Conservation (phyloP, 2,113 vertebrate species). For the Hiodon alosoides region DNA sequence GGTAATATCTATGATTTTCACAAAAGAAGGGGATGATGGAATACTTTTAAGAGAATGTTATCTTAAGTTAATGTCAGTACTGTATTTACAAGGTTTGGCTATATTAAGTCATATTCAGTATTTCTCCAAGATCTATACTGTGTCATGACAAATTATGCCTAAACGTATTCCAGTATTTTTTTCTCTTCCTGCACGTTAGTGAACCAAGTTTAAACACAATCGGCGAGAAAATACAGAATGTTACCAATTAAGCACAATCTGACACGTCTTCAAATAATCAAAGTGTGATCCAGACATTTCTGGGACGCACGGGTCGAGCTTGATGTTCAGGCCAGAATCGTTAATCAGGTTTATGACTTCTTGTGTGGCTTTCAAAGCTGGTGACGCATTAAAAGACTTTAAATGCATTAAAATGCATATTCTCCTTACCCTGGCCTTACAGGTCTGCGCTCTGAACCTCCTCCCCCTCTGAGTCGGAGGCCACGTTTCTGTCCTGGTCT, state of each 20-base stretch:
- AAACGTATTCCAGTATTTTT: neutral
- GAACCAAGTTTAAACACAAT: neutral
- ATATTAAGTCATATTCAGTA: neutral
- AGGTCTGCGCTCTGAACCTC: slow-evolving; percentile 12
- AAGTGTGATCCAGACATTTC: slow-evolving; percentile 4
- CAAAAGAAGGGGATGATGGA: too few relatives aligned
- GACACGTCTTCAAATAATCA: neutral
- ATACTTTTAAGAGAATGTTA: too few relatives aligned
- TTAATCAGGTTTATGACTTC: neutral
- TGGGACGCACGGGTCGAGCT: neutral
- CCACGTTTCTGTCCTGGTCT: slow-evolving; percentile 16
- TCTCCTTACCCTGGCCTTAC: slow-evolving; percentile 23
- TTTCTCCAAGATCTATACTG: neutral
- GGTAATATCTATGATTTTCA: too few relatives aligned
- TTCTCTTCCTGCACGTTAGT: neutral
- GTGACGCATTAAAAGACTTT: neutral
- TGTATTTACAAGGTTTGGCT: too few relatives aligned
- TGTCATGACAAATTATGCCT: too few relatives aligned
- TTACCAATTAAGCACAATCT: slow-evolving; percentile 7
- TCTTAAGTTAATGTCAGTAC: too few relatives aligned
- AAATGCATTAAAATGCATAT: too few relatives aligned
- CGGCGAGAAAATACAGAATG: neutral
- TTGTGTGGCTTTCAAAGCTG: neutral
- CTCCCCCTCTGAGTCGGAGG: slow-evolving; percentile 15
- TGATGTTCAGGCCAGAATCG: neutral